Percentiles rank a stretch among this genome's conserved stretches.
Evolutionary conservation across 2,113 vertebrate genomes (phyloP).

Genomic region (Solea senegalensis): DNA sequence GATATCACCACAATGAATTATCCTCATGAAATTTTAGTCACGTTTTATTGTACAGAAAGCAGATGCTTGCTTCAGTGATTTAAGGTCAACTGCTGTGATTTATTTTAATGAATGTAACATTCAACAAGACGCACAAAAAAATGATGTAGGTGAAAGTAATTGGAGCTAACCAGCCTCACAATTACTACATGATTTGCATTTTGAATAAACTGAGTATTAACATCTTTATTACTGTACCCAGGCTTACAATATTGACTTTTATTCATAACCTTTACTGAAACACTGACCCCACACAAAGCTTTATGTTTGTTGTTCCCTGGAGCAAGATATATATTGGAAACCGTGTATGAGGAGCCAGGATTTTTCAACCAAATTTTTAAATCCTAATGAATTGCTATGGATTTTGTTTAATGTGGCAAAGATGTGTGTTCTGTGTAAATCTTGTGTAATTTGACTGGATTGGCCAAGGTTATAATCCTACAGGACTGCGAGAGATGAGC

Average conservation of each 20-base stretch:
- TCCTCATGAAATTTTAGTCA: constrained; percentile 12
- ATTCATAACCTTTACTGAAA: constrained; percentile 19
- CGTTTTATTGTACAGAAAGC: constrained; percentile 29
- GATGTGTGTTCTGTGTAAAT: not conserved
- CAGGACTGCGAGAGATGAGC: not conserved
- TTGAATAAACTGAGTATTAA: constrained; percentile 2
- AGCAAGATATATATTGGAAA: constrained; percentile 2
- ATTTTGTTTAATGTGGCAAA: constrained; percentile 3
- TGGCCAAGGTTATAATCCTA: not conserved
- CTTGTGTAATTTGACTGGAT: not conserved
- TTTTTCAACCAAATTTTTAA: not conserved
- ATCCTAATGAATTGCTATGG: not conserved
- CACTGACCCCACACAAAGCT: not conserved
- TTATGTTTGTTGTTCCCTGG: constrained; percentile 7
- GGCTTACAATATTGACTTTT: not conserved
- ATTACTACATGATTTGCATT: constrained; percentile 9
- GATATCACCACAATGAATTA: not conserved
- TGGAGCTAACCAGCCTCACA: constrained; percentile 3
- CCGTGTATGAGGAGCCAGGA: not conserved
- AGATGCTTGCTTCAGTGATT: constrained; percentile 9
- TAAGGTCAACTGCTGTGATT: constrained; percentile 24
- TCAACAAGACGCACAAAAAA: constrained; percentile 14
- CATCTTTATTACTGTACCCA: not conserved
- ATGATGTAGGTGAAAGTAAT: constrained; percentile 26
- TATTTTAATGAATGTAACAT: not conserved